Base-by-base conservation (phyloP, 1,140 invertebrate genomes). In the Harpegnathos saltator region DNA sequence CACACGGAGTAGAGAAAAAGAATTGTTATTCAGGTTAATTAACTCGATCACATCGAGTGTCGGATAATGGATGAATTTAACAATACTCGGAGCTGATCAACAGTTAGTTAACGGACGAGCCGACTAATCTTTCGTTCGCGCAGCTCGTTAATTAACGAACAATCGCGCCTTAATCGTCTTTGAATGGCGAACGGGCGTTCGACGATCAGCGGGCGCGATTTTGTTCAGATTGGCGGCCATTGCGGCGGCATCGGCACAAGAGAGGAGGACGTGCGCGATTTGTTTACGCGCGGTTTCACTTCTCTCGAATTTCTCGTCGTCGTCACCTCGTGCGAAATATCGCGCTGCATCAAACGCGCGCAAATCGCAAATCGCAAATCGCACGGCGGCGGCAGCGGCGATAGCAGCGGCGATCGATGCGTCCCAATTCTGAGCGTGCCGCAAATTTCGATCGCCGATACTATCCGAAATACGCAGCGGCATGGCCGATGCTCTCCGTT, bases 391-490 rank as follows among this genome's bases (percentile, higher is more conserved):
- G 26, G 15, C 29, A 9, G 11, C 9, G 9, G 61, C 5, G n/a
- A n/a, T n/a, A 3, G 29, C 29, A 5, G 5, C 29, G 29, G 29
- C 74, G 75, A 69, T 80, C 75, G 52, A 80, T 80, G 75, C 65
- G 65, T 52, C 65, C 65, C 75, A 80, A 80, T 80, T 80, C 75
- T 80, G 22, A 71, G 38, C 75, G 24, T 80, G 63, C 75, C 75
- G 44, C 58, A 69, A 80, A 80, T 80, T 80, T 80, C 52, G 65
- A 80, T 80, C 65, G 52, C 29, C 65, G 75, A 59, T 71, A 58
- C 52, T 48, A 80, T 80, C 22, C 75, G 75, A 59, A 71, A 71
- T 78, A 38, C 52, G 58, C 58, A 26, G 29, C 26, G 22, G 22
- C 75, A 71, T n/a, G 38, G 61, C 14, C 44, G 73, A 22, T 22